Percentiles rank a stretch among this genome's conserved stretches.
Evolutionary conservation across 2,888 invertebrate genomes (phyloP).

Genomic region (Homarus gammarus): DNA sequence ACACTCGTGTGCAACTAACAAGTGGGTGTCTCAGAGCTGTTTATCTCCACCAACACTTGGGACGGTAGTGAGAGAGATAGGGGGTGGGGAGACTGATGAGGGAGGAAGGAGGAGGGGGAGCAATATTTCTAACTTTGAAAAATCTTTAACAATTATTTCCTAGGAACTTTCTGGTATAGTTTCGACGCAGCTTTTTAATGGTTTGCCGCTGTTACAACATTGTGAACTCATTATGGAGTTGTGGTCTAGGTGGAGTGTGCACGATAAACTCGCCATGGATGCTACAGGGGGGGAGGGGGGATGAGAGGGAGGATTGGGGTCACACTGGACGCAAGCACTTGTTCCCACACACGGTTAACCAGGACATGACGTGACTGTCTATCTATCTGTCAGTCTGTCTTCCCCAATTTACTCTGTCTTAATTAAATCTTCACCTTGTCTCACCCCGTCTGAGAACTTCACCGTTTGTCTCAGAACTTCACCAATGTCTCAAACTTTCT

Average conservation of each 20-base stretch:
- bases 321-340: not conserved
- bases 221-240: not conserved
- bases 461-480: no score
- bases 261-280: constrained; percentile 28
- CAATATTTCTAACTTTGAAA: not conserved
- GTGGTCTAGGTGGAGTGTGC: not conserved
- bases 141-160: constrained; percentile 14
- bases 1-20: no score
- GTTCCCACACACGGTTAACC: no score
- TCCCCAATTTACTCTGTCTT: no score
- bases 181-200: constrained; percentile 4
- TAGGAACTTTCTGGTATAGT: constrained; percentile 55
- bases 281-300: not conserved
- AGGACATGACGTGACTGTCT: no score
- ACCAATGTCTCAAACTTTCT: no score
- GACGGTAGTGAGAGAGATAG: not conserved
- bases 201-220: not conserved
- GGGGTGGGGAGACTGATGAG: no score
- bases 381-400: no score
- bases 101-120: not conserved
- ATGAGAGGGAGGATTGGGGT: not conserved
- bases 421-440: no score
- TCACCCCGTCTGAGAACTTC: no score
- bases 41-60: not conserved
- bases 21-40: no score